Percentiles rank a stretch among this genome's conserved stretches.
Conservation (phyloP, 2,113 vertebrate genomes). For the Gulo gulo region DNA sequence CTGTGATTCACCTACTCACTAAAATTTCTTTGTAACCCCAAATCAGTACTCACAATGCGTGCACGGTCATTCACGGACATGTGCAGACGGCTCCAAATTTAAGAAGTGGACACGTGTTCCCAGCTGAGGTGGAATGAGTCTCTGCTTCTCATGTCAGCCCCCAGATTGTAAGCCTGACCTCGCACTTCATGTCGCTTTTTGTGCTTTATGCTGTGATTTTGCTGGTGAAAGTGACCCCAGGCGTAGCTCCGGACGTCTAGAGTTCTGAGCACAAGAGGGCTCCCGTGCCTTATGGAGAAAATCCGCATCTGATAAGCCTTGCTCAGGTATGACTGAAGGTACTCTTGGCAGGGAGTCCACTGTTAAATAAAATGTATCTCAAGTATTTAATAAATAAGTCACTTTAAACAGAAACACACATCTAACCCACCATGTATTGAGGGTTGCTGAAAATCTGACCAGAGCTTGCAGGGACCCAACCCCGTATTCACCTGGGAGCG, state of each 20-base stretch:
- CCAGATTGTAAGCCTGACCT: not conserved
- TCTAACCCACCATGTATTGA: too few relatives aligned
- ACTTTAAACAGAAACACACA: not conserved
- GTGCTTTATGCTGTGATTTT: too few relatives aligned
- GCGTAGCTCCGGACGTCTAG: rapidly evolving
- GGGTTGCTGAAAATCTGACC: not conserved
- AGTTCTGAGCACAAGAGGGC: too few relatives aligned
- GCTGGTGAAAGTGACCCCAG: too few relatives aligned
- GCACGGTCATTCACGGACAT: not conserved
- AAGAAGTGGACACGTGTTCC: rapidly evolving
- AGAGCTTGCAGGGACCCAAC: not conserved
- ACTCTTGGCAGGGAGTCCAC: not conserved
- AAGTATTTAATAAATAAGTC: not conserved
- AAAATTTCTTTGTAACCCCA: not conserved
- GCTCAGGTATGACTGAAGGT: rapidly evolving
- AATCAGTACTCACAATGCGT: rapidly evolving
- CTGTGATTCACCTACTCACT: not conserved
- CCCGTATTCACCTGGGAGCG: not conserved
- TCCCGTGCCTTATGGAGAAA: rapidly evolving
- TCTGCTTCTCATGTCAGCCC: too few relatives aligned
- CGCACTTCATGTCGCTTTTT: rapidly evolving
- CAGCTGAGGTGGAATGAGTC: not conserved
- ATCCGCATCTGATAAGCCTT: too few relatives aligned
- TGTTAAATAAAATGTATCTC: too few relatives aligned
- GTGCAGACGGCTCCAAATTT: too few relatives aligned